These are phyloP conservation scores for Phylloscopus collybita DNA, from an alignment of 2,797 vertebrate species.

Conservation along the genomic window DNA sequence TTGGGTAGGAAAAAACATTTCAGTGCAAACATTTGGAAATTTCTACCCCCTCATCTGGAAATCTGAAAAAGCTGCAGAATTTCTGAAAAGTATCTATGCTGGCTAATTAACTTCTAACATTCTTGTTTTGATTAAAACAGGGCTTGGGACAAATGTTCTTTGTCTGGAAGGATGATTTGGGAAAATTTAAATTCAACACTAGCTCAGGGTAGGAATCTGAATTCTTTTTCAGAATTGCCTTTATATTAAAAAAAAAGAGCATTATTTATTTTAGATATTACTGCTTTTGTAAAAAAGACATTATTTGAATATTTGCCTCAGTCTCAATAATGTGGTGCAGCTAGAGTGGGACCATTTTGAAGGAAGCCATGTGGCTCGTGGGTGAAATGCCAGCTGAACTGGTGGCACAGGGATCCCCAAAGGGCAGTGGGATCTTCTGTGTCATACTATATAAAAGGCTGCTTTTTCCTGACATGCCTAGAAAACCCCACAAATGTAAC, in stretches of 20 bases:
- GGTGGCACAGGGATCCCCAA: neutral
- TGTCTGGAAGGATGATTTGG: neutral
- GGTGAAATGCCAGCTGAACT: neutral
- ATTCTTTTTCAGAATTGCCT: neutral
- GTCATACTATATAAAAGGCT: neutral
- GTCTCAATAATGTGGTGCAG: neutral
- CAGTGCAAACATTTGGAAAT: neutral
- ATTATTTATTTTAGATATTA: neutral
- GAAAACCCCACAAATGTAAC: neutral
- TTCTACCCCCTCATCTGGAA: neutral
- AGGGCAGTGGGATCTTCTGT: neutral
- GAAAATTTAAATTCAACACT: neutral
- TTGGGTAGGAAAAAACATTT: neutral
- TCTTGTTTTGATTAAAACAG: neutral
- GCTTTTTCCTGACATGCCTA: neutral
- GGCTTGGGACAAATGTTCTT: neutral
- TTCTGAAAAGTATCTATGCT: neutral
- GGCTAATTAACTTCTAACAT: neutral
- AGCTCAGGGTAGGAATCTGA: neutral
- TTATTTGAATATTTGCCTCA: neutral
- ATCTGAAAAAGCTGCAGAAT: neutral
- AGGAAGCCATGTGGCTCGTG: accelerated
- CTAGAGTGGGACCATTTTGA: neutral
- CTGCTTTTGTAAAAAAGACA: neutral
- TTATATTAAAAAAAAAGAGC: accelerated